Evolutionary conservation across 2,113 vertebrate species (phyloP), one percentile per base, ranked within the genome.

Genomic region (Bambusicola thoracicus): DNA sequence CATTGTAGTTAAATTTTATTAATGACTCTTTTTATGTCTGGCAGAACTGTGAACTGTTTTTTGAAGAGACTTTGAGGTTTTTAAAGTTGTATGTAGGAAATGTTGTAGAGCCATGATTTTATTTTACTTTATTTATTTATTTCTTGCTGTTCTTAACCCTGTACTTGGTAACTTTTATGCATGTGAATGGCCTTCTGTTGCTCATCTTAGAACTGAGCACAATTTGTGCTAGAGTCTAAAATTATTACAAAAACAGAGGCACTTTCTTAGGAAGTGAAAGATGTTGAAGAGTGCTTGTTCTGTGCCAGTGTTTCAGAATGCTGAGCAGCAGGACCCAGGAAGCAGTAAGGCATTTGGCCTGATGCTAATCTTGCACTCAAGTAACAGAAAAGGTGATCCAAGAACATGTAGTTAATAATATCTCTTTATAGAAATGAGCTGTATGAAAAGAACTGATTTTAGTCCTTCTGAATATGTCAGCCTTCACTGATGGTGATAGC

Each of bases 301-400:
- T 82, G 34, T 89, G 81, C 81, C 91, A 91, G 70, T 14, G 48
- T 82, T 95, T 85, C 53, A 61, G 69, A 81, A 76, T 49, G 40
- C 67, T 85, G 27, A 95, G 38, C 92, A 91, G 92, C 67, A 95
- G 85, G 85, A 49, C 44, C 91, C 85, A 46, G 92, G 92, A 96
- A 91, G 21, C 75, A 89, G 55, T 48, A 73, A 74, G 63, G 53
- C 78, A 43, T 91, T 92, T 91, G 85, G 58, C 63, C 75, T 90
- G 59, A 55, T 80, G 58, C 2, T 87, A 77, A 77, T 90, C 58
- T 76, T 0, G 1, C 40, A 76, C 68, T 63, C 65, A 89, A 93
- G 55, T 73, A 93, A 44, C 21, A 61, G 38, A 81, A 91, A 89
- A 91, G 85, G 59, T 49, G 55, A 53, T 95, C 90, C 75, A 82